Conservation (phyloP, 2,113 vertebrate species). For the Polypterus senegalus region DNA sequence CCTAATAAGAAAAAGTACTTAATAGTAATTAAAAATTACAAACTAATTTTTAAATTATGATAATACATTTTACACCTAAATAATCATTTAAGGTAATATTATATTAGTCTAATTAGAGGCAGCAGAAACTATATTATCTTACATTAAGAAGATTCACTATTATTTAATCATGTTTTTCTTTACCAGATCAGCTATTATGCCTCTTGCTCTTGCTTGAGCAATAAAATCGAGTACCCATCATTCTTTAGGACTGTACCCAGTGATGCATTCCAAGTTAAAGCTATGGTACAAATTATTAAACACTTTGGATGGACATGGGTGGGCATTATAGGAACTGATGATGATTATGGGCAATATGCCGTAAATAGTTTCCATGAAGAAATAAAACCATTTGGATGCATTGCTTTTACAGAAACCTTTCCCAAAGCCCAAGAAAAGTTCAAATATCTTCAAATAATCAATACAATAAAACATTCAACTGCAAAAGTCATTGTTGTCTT, state of each 20-base stretch:
- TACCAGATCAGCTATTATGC: constrained; percentile 12
- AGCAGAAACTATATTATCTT: no score
- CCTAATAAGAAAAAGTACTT: no score
- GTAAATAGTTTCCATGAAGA: constrained; percentile 7
- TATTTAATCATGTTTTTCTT: no score
- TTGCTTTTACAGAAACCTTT: background rate
- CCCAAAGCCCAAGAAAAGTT: background rate
- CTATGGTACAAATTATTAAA: constrained; percentile 1
- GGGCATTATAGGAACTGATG: constrained; percentile 4
- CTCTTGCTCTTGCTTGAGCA: constrained; percentile 4
- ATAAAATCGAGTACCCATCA: constrained; percentile 8
- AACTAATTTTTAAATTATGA: no score
- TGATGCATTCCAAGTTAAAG: constrained; percentile 9
- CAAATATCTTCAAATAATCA: constrained; percentile 7
- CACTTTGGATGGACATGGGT: constrained; percentile 15
- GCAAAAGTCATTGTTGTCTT: constrained; percentile 14
- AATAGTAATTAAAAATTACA: no score
- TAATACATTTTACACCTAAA: no score
- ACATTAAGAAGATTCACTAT: no score
- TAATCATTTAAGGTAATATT: no score
- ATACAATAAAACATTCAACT: constrained; percentile 5
- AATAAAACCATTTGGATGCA: background rate
- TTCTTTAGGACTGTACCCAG: constrained; percentile 13
- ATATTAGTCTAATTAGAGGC: no score
- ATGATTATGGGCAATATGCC: constrained; percentile 10